Percentiles rank a stretch among this genome's conserved stretches.
phyloP scores from a whole-genome alignment of 2,113 vertebrate species.

The Lasiurus borealis region DNA sequence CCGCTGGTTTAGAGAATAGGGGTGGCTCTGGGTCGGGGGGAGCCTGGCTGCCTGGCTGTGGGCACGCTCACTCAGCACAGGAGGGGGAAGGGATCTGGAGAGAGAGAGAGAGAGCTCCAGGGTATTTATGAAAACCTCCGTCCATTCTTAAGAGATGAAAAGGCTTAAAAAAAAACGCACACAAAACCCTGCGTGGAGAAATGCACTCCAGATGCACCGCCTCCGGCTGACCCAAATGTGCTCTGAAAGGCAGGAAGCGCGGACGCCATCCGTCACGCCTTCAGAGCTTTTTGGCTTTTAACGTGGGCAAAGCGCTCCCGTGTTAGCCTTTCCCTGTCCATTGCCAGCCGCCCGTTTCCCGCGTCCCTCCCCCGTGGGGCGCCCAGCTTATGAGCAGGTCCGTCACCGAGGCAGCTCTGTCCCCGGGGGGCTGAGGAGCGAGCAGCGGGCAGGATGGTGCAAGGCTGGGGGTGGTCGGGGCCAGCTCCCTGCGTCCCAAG shows the following conservation, averaged over 20 bases:
- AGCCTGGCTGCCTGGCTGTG: conserved; percentile 67
- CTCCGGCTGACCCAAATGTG: neutral
- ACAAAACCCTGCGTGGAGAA: neutral
- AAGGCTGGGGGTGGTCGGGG: neutral
- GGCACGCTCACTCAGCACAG: neutral
- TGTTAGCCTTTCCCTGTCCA: neutral
- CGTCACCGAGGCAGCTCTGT: neutral
- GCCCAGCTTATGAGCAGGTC: neutral
- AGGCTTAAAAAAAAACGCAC: neutral
- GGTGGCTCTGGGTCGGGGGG: conserved; percentile 60
- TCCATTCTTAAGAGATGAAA: conserved; percentile 61
- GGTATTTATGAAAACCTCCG: conserved; percentile 35
- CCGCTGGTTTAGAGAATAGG: conserved; percentile 62
- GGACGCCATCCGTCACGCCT: neutral
- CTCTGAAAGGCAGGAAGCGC: neutral
- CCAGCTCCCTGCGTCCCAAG: neutral
- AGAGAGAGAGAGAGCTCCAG: conserved; percentile 40
- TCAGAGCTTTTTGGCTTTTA: neutral
- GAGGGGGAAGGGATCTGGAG: neutral
- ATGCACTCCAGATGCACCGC: neutral
- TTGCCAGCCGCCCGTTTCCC: neutral
- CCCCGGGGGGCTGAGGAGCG: neutral
- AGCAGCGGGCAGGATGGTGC: neutral
- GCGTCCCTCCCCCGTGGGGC: neutral
- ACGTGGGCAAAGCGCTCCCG: neutral